A percentile compares a stretch with the other conserved stretches of the same genome.
These are phyloP conservation scores for Myripristis murdjan DNA, from an alignment of 2,797 vertebrate genomes.

Conservation along the genomic window DNA sequence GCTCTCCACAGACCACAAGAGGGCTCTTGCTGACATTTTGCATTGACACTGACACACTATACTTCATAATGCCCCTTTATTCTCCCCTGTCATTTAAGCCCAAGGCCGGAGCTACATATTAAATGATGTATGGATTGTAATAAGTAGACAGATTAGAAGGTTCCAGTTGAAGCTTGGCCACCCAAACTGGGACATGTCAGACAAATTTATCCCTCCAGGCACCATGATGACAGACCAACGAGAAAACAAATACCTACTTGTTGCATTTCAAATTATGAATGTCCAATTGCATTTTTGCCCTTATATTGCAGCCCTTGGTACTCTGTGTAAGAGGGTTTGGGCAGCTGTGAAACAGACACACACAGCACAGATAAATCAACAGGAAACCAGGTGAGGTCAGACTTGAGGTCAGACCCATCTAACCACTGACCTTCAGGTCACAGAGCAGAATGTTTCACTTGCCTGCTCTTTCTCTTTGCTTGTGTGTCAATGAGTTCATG, in stretches of 20 bases:
- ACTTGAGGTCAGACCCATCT: conserved; percentile 43
- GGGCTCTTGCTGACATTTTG: conserved; percentile 26
- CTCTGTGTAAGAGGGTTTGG: not conserved
- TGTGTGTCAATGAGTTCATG: conserved; percentile 5
- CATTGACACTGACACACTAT: not conserved
- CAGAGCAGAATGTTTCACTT: conserved; percentile 33
- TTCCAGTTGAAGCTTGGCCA: conserved; percentile 6
- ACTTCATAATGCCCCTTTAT: conserved; percentile 12
- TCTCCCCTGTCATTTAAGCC: conserved; percentile 43
- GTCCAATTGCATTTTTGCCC: not conserved
- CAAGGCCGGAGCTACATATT: conserved; percentile 13
- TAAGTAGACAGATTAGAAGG: conserved; percentile 47
- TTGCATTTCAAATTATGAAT: conserved; percentile 2
- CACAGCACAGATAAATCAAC: conserved; percentile 52
- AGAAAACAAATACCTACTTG: not conserved
- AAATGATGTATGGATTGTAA: conserved; percentile 45
- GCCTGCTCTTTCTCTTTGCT: conserved; percentile 9
- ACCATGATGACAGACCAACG: not conserved
- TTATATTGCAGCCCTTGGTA: not conserved
- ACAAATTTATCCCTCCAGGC: conserved; percentile 18
- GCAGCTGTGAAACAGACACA: not conserved
- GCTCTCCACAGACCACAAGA: conserved; percentile 31
- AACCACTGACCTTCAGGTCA: conserved; percentile 59
- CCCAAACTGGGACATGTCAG: conserved; percentile 10
- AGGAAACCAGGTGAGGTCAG: conserved; percentile 67